phyloP scores from a whole-genome alignment of 2,888 invertebrate genomes.

The Dolichopus griseipennis region DNA sequence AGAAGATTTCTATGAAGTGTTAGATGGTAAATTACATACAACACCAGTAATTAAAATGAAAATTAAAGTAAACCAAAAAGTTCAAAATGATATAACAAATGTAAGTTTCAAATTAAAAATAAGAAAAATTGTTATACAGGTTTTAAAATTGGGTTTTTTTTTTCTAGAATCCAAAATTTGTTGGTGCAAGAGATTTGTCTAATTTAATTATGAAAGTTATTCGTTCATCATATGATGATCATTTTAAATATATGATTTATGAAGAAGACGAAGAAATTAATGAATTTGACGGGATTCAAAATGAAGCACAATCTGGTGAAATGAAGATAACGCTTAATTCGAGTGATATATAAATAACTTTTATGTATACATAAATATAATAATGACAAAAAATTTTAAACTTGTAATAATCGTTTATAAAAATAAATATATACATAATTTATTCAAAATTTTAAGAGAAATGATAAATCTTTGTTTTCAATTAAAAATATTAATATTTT shows the following conservation, averaged over 20 bases:
- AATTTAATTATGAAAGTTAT: background rate
- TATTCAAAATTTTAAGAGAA: too few relatives aligned
- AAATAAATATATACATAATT: too few relatives aligned
- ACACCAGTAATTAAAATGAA: background rate
- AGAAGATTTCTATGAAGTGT: background rate
- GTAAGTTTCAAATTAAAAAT: background rate
- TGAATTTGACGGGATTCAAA: background rate
- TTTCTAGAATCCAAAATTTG: conserved; percentile 1
- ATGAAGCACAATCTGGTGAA: background rate
- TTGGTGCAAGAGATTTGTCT: background rate
- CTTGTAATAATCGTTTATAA: too few relatives aligned
- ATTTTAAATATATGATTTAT: background rate
- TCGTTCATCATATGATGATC: background rate
- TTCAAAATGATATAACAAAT: background rate
- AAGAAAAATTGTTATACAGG: too few relatives aligned
- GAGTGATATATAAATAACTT: background rate
- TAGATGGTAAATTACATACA: background rate
- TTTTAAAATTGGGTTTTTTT: background rate
- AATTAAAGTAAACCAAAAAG: background rate
- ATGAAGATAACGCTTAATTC: background rate
- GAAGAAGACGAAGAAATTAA: background rate
- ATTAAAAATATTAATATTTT: too few relatives aligned
- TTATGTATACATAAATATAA: too few relatives aligned
- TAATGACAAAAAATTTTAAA: too few relatives aligned
- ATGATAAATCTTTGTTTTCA: too few relatives aligned